Evolutionary conservation across 2,888 invertebrate genomes (phyloP).

Genomic region (Meghimatium bilineatum): DNA sequence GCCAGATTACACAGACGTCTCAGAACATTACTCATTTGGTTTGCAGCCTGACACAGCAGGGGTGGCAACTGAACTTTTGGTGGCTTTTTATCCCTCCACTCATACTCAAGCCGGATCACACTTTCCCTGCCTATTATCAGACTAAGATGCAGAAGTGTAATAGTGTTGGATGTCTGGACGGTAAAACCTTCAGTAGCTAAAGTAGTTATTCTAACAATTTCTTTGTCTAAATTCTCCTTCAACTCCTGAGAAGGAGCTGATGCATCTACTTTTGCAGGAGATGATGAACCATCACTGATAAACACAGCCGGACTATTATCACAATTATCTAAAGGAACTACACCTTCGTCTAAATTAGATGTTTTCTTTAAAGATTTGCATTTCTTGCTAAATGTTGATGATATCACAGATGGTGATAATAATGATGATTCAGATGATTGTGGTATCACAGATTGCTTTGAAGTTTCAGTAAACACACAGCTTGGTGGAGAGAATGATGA

Average conservation of each 20-base stretch:
- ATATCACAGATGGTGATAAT: slow-evolving; percentile 30
- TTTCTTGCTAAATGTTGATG: slow-evolving; percentile 33
- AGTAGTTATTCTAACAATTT: slow-evolving; percentile 55
- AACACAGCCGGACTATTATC: background rate
- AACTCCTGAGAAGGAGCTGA: slow-evolving; percentile 24
- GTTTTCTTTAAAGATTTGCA: slow-evolving; percentile 15
- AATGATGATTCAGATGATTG: slow-evolving; percentile 15
- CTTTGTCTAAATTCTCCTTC: slow-evolving; percentile 45
- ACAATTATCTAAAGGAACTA: slow-evolving; percentile 17
- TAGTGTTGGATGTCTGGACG: slow-evolving; percentile 84
- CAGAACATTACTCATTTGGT: slow-evolving; percentile 69
- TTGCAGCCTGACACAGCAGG: slow-evolving; percentile 52
- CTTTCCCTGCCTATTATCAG: slow-evolving; percentile 82
- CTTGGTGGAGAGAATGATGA: slow-evolving; percentile 50
- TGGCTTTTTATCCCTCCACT: slow-evolving; percentile 70
- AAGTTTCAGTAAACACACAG: background rate
- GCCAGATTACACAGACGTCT: slow-evolving; percentile 71
- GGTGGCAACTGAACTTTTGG: slow-evolving; percentile 26
- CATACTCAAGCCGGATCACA: slow-evolving; percentile 77
- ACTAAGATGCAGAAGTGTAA: slow-evolving; percentile 93
- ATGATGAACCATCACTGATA: slow-evolving; percentile 30
- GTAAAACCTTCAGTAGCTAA: slow-evolving; percentile 85
- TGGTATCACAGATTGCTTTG: slow-evolving; percentile 27
- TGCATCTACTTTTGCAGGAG: slow-evolving; percentile 34
- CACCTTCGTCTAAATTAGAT: background rate